Base-by-base conservation (phyloP, 2,888 invertebrate species). In the Noctua janthe region DNA sequence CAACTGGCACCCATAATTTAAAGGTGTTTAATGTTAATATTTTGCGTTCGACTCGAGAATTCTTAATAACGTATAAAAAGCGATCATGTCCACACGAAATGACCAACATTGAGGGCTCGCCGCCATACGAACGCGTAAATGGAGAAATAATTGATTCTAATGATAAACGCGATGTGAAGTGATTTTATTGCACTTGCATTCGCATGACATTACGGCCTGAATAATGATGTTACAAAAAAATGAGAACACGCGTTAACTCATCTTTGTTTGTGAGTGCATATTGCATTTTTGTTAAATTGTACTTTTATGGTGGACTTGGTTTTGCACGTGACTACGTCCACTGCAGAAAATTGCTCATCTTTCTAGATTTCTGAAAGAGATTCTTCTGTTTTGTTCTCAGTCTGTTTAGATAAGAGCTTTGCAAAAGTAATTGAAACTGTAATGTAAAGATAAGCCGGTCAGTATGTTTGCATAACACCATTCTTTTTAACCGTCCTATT, bases 111-210 rank as follows among this genome's bases (percentile, higher is more conserved):
- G 93, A 92, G 92, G 91, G 86, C 91, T 92, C 85, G 89, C 88
- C 92, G 92, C 92, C 86, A 86, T 85, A 88, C 83, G 84, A 59
- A 84, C 84, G 86, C 81, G 92, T 92, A 91, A 92, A 92, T 92
- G 90, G 89, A 85, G 84, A 92, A 92, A 92, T 95, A 95, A 95
- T 95, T 95, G 95, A 94, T 95, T 94, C 92, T 94, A 94, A 94
- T 94, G 94, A 94, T 93, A 91, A 94, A 92, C 91, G 84, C 91
- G 91, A 88, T 82, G 90, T 92, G 92, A 93, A 93, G 94, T 94
- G 93, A 93, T 95, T 94, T 95, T 89, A 93, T 92, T 91, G 92
- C 90, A 91, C 91, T 92, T 92, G 92, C 92, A 91, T 86, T 87
- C 83, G 83, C 84, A 89, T 90, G 90, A 92, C 92, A 92, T 93